Evolutionary conservation across 92 coral and sea anemone species (phyloP), one percentile per base, ranked within the genome.

Genomic region (Parazoanthus atlanticus): DNA sequence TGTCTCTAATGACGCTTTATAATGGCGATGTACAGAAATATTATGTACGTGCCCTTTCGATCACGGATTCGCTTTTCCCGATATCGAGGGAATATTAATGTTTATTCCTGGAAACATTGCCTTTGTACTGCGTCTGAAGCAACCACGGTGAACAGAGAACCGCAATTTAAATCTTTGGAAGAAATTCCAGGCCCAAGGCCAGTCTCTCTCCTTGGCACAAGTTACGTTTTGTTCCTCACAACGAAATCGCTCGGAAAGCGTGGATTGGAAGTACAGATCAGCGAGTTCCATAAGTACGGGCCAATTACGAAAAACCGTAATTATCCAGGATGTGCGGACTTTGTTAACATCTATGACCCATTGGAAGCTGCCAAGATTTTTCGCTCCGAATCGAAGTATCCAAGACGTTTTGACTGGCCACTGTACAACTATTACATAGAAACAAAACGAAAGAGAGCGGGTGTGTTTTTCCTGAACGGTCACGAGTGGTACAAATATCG

Each of bases 391-490:
- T 40, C 91, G 1, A 90, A 92, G 79, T 92, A 90, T 61, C 94
- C 94, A 21, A 33, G 64, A 54, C 86, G 94, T 58, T 15, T 92
- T 36, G 32, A 46, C 3, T 49, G 84, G 87, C 94, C 90, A 8
- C 6, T 49, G 47, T 67, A 90, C 2, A 85, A 89, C 16, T 87
- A 90, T 46, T 92, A 90, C 66, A 89, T 89, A 21, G 91, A 90
- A 32, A 90, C 66, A 41, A 75, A 84, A 16, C 33, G 87, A 31
- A 84, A 89, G 66, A 61, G 78, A 67, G 90, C 94, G 71, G 94
- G 92, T 2, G 86, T 92, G 38, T 90, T 90, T 88, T 92, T 92
- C 87, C 90, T 91, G 17, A 82, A 92, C 83, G 94, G 92, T 52
- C 73, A 85, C 8, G 94, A 86, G 36, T 92, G 94, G 94, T 8